A percentile compares a stretch with the other conserved stretches of the same genome.
Evolutionary conservation across 2,113 vertebrate species (phyloP).

Genomic region (Corydoras maculifer): DNA sequence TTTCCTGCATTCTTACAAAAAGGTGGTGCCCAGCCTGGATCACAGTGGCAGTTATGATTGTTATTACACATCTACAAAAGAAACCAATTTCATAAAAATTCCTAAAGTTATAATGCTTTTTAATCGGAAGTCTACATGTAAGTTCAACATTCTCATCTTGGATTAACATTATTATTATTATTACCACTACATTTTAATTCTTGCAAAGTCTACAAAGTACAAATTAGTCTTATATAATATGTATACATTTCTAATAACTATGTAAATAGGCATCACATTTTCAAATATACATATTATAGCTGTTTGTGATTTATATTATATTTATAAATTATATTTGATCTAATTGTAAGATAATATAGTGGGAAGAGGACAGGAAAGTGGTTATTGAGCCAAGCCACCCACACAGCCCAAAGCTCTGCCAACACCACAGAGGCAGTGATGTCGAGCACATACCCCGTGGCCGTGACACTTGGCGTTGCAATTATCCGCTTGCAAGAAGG

Average conservation of each 20-base stretch:
- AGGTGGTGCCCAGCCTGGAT: conserved; percentile 81
- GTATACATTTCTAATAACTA: too few relatives aligned
- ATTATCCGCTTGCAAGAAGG: conserved; percentile 77
- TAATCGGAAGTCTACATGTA: too few relatives aligned
- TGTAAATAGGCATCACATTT: too few relatives aligned
- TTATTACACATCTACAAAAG: conserved; percentile 86
- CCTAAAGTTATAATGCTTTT: too few relatives aligned
- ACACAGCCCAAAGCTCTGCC: conserved; percentile 5
- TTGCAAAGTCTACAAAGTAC: too few relatives aligned
- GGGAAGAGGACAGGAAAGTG: conserved; percentile 1
- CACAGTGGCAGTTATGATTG: conserved; percentile 91
- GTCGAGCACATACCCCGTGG: conserved; percentile 71
- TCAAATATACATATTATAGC: too few relatives aligned
- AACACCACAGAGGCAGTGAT: not conserved
- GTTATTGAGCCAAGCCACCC: not conserved
- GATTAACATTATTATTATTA: too few relatives aligned
- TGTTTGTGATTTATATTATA: not conserved
- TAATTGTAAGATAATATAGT: not conserved
- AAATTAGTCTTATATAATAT: too few relatives aligned
- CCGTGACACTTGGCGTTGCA: conserved; percentile 82
- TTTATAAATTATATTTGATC: not conserved
- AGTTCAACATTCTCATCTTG: too few relatives aligned
- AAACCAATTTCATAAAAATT: not conserved
- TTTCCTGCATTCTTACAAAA: conserved; percentile 72
- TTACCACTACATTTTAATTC: too few relatives aligned